These are phyloP conservation scores for Pegea sp. DNA, from an alignment of 23 tunicate genomes.

Conservation along the genomic window DNA sequence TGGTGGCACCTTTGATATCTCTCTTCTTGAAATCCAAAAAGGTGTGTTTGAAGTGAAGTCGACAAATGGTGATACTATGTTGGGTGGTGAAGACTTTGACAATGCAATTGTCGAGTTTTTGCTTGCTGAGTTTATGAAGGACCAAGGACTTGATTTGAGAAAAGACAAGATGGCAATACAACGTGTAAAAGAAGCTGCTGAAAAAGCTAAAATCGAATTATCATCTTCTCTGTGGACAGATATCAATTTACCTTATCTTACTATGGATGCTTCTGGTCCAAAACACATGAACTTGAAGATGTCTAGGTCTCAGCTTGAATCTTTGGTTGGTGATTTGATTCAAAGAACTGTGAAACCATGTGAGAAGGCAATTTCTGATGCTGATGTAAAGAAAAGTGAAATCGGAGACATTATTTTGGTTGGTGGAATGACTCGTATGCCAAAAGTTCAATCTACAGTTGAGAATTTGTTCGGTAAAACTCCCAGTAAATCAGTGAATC, in stretches of 20 bases:
- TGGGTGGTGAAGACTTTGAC: constrained; percentile 43
- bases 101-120: constrained; percentile 10
- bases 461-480: constrained; percentile 19
- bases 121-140: constrained; percentile 14
- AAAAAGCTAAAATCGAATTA: constrained; percentile 31
- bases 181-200: constrained; percentile 44
- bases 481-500: constrained; percentile 38
- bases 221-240: constrained; percentile 75
- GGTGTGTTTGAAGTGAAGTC: constrained; percentile 48
- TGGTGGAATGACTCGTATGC: constrained; percentile 67
- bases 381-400: constrained; percentile 24
- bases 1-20: constrained; percentile 42
- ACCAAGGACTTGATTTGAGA: constrained; percentile 23
- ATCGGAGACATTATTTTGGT: constrained; percentile 31
- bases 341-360: constrained; percentile 39
- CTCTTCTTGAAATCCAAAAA: constrained; percentile 31
- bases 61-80: constrained; percentile 39
- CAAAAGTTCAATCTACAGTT: constrained; percentile 32
- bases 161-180: constrained; percentile 29
- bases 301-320: constrained; percentile 41
- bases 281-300: constrained; percentile 53
- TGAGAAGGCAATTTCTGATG: constrained; percentile 40
- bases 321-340: constrained; percentile 25
- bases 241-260: constrained; percentile 79
- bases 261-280: constrained; percentile 89